phyloP scores from a whole-genome alignment of 2,113 vertebrate species.

The Sturnira hondurensis region DNA sequence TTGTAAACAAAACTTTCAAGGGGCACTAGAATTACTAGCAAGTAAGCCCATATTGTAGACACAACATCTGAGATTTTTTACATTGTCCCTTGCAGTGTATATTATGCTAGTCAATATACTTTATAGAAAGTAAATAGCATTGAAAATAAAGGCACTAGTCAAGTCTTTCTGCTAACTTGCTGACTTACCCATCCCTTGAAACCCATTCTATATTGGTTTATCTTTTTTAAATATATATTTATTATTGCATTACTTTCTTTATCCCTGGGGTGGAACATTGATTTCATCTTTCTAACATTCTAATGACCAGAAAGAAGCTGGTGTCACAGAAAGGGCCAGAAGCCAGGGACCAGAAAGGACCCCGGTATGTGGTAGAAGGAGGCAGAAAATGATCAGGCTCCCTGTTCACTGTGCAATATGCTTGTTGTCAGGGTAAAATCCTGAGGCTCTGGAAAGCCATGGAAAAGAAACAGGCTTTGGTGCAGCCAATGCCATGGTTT shows the following conservation, averaged over 20 bases:
- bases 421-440: not conserved
- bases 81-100: not conserved
- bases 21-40: not conserved
- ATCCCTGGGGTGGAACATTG: not conserved
- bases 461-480: not conserved
- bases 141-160: not conserved
- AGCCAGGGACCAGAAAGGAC: too few relatives aligned
- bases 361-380: not conserved
- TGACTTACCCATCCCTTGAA: not conserved
- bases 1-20: not conserved
- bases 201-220: not conserved
- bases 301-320: not conserved
- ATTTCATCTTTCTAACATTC: not conserved
- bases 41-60: not conserved
- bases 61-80: not conserved
- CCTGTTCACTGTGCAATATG: not conserved
- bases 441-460: not conserved
- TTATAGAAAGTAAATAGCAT: not conserved
- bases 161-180: not conserved
- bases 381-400: not conserved
- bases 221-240: not conserved
- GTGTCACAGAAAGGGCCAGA: too few relatives aligned
- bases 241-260: not conserved
- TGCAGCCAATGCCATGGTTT: not conserved
- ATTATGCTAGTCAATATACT: not conserved